Evolutionary conservation across 2,797 vertebrate genomes (phyloP).

Genomic region (Karalla daura): DNA sequence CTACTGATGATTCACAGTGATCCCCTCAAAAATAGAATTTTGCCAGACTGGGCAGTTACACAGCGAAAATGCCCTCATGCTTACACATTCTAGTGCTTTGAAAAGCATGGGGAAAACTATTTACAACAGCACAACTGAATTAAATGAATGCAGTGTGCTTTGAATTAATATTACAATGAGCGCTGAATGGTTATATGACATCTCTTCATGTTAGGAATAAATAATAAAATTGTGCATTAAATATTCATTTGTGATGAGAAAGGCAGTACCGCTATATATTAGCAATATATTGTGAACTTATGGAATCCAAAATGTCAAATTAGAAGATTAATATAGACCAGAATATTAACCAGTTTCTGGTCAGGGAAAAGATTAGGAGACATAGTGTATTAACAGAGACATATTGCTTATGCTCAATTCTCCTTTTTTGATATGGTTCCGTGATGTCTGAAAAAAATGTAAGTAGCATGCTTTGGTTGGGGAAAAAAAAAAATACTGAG

Average conservation of each 20-base stretch:
- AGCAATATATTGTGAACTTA: neutral
- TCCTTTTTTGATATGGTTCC: no score
- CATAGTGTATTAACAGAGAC: no score
- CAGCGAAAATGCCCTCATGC: neutral
- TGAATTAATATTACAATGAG: neutral
- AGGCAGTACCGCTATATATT: neutral
- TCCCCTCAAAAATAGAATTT: constrained; percentile 78
- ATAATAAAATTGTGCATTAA: no score
- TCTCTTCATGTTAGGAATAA: neutral
- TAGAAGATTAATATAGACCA: constrained; percentile 15
- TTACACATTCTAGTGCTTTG: constrained; percentile 7
- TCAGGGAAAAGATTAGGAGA: no score
- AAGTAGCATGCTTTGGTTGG: no score
- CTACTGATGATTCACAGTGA: constrained; percentile 57
- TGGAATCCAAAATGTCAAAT: neutral
- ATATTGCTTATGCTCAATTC: no score
- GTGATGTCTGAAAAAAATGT: no score
- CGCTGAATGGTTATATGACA: neutral
- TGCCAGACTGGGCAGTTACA: constrained; percentile 31
- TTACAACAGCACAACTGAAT: neutral
- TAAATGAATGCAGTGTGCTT: neutral
- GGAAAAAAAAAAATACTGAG: no score
- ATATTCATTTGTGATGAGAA: neutral
- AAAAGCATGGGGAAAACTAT: no score
- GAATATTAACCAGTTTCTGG: no score